phyloP scores from a whole-genome alignment of 1,140 invertebrate species.

The Leptoteleia sp. region DNA sequence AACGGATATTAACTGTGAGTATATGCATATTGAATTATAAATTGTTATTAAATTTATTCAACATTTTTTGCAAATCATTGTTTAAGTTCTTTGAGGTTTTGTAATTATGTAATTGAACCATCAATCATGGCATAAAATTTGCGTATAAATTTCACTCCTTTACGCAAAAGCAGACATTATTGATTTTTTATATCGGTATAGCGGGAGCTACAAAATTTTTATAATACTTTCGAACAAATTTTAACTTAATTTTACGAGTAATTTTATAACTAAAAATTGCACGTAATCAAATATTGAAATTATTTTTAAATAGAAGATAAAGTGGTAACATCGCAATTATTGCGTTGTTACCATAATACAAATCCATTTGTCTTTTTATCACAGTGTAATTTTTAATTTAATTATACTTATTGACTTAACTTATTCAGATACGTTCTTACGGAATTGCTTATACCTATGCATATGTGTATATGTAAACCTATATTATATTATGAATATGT shows the following conservation, averaged over 20 bases:
- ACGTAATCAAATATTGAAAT: too few species aligned
- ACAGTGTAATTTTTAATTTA: conserved; percentile 12
- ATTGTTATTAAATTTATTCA: not conserved
- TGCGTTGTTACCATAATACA: too few species aligned
- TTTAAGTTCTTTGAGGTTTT: not conserved
- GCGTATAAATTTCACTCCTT: conserved; percentile 3
- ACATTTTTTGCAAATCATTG: not conserved
- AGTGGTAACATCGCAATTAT: too few species aligned
- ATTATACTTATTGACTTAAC: conserved; percentile 21
- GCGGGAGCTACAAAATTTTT: conserved; percentile 1
- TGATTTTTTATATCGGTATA: conserved; percentile 6
- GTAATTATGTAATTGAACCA: conserved; percentile 12
- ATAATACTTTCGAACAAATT: not conserved
- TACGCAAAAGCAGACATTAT: conserved; percentile 6
- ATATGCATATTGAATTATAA: too few species aligned
- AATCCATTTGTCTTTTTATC: not conserved
- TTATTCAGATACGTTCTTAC: conserved; percentile 8
- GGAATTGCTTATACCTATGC: conserved; percentile 1
- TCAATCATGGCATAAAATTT: conserved; percentile 1
- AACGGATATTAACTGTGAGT: not conserved
- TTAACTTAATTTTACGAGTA: too few species aligned
- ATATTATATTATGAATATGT: conserved; percentile 18
- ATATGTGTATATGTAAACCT: conserved; percentile 4
- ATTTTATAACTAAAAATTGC: too few species aligned
- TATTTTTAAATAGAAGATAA: too few species aligned